Conservation (phyloP, 2,113 vertebrate genomes). For the Tachysurus fulvidraco region DNA sequence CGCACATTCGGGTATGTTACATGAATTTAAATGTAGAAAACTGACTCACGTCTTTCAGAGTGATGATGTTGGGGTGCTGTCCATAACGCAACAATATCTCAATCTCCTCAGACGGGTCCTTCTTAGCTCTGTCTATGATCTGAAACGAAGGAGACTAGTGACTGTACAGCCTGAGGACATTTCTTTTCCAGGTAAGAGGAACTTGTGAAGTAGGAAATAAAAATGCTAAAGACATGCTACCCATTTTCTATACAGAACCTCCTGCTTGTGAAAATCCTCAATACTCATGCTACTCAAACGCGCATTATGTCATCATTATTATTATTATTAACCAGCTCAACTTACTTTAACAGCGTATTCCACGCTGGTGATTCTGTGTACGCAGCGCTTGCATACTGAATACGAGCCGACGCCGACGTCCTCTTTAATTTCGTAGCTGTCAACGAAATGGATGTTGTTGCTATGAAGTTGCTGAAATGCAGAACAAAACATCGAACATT, state of each 20-base stretch:
- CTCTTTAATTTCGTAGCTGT: constrained; percentile 91
- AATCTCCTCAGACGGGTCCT: constrained; percentile 92
- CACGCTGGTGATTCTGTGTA: constrained; percentile 86
- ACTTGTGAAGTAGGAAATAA: too few species aligned
- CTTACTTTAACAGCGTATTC: constrained; percentile 95
- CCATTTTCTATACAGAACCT: not conserved
- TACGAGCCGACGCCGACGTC: constrained; percentile 85
- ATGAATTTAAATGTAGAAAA: not conserved
- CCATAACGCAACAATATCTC: constrained; percentile 93
- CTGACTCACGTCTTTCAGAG: constrained; percentile 88
- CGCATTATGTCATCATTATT: not conserved
- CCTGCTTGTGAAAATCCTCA: not conserved
- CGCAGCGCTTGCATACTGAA: constrained; percentile 85
- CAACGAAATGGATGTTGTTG: constrained; percentile 85
- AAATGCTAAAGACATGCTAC: not conserved
- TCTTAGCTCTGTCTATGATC: constrained; percentile 89
- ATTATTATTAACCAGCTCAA: not conserved
- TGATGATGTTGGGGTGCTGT: constrained; percentile 93
- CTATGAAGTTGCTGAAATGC: constrained; percentile 83
- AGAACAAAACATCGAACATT: not conserved
- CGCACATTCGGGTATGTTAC: not conserved
- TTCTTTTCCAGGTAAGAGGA: not conserved
- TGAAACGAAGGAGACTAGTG: constrained; percentile 58
- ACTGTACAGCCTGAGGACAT: not conserved
- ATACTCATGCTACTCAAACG: too few species aligned